These are phyloP conservation scores for Epinephelus awoara DNA, from an alignment of 2,797 vertebrate species.

Conservation along the genomic window DNA sequence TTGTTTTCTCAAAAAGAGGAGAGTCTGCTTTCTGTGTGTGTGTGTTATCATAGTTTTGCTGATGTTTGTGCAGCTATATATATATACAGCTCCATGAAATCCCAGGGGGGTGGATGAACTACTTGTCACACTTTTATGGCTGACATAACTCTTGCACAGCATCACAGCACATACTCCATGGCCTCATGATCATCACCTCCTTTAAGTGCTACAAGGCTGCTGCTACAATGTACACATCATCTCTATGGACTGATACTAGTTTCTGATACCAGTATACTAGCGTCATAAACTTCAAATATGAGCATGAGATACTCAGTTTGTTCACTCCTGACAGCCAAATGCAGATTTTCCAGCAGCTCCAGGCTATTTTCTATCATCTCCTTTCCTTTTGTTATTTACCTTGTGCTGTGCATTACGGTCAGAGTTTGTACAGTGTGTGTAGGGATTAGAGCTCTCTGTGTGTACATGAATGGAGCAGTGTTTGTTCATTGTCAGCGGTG, in stretches of 20 bases:
- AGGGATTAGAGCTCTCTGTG: conserved; percentile 38
- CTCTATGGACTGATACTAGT: background rate
- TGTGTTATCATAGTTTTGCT: conserved; percentile 22
- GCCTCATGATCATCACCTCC: conserved; percentile 26
- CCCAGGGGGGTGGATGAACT: background rate
- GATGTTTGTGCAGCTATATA: conserved; percentile 33
- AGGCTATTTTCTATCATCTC: conserved; percentile 16
- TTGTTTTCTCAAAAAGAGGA: conserved; percentile 15
- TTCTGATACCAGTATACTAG: background rate
- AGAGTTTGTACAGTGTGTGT: conserved; percentile 38
- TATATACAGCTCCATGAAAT: conserved; percentile 32
- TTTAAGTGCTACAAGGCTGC: conserved; percentile 9
- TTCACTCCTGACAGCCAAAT: conserved; percentile 13
- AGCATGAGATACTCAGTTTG: conserved; percentile 1
- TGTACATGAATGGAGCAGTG: conserved; percentile 25
- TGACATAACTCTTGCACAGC: conserved; percentile 30
- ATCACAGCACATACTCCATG: conserved; percentile 14
- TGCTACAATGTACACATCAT: conserved; percentile 6
- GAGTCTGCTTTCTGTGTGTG: background rate
- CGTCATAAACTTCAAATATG: conserved; percentile 18
- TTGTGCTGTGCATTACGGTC: conserved; percentile 29
- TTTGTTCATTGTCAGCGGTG: conserved; percentile 43
- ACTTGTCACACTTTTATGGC: conserved; percentile 38
- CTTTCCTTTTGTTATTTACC: conserved; percentile 37
- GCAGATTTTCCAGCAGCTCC: conserved; percentile 8